These are phyloP conservation scores for Brachyptera putata DNA, from an alignment of 2,888 invertebrate genomes.

Conservation along the genomic window DNA sequence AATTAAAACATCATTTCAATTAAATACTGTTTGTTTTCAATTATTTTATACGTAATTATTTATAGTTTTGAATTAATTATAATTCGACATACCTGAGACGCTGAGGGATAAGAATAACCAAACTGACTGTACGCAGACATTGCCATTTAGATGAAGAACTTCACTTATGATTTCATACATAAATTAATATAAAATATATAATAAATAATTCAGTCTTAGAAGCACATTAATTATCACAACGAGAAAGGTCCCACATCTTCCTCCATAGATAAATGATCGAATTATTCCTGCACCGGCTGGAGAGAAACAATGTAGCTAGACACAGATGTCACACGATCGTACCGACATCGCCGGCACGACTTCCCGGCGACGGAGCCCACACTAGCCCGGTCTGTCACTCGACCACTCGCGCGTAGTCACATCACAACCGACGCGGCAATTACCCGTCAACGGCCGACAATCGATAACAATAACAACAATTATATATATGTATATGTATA, in stretches of 20 bases:
- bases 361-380: neutral
- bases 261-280: neutral
- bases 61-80: too few species aligned
- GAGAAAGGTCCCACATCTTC: constrained; percentile 1
- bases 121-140: constrained; percentile 88
- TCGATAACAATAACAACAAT: too few species aligned
- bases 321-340: neutral
- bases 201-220: neutral
- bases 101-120: constrained; percentile 88
- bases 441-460: too few species aligned
- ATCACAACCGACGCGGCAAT: too few species aligned
- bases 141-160: constrained; percentile 32
- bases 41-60: too few species aligned
- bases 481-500: too few species aligned
- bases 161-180: neutral
- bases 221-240: constrained; percentile 30
- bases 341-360: neutral
- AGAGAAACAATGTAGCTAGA: neutral
- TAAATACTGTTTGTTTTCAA: too few species aligned
- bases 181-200: neutral
- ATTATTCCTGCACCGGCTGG: too few species aligned
- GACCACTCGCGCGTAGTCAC: constrained; percentile 2
- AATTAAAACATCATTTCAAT: too few species aligned
- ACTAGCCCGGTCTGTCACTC: neutral
- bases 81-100: constrained; percentile 85